Percentiles rank a stretch among this genome's conserved stretches.
Conservation (phyloP, 2,797 vertebrate species). For the Sebastes hubbsi region DNA sequence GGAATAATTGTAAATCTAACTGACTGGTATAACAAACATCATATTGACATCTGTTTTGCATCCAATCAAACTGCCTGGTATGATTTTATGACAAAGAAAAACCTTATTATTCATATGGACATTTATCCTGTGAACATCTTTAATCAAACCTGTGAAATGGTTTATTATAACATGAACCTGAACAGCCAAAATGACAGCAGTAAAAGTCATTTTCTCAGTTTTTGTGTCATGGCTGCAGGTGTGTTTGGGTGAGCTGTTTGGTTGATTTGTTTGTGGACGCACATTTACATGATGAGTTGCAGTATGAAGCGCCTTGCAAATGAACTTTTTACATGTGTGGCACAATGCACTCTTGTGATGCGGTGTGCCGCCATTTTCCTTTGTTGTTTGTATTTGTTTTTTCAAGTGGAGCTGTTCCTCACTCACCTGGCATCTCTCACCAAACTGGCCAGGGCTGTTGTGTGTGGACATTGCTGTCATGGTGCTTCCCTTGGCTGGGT, state of each 20-base stretch:
- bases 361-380: background rate
- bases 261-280: background rate
- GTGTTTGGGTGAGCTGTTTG: background rate
- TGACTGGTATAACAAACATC: background rate
- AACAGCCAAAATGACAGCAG: background rate
- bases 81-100: background rate
- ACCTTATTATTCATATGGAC: background rate
- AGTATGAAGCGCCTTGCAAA: background rate
- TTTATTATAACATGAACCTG: background rate
- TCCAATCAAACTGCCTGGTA: background rate
- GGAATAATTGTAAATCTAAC: background rate
- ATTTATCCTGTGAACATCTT: background rate
- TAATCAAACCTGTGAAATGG: background rate
- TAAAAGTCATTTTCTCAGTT: background rate
- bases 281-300: slow-evolving; percentile 1
- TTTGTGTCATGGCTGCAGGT: background rate
- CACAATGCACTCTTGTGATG: background rate
- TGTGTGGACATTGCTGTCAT: background rate
- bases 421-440: background rate
- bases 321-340: background rate
- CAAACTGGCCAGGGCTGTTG: background rate
- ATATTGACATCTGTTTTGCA: background rate
- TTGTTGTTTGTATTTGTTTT: background rate
- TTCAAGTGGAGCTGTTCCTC: background rate
- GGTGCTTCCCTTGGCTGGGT: background rate